Evolutionary conservation across 2,113 vertebrate genomes (phyloP).

Genomic region (Leucosticte australis): DNA sequence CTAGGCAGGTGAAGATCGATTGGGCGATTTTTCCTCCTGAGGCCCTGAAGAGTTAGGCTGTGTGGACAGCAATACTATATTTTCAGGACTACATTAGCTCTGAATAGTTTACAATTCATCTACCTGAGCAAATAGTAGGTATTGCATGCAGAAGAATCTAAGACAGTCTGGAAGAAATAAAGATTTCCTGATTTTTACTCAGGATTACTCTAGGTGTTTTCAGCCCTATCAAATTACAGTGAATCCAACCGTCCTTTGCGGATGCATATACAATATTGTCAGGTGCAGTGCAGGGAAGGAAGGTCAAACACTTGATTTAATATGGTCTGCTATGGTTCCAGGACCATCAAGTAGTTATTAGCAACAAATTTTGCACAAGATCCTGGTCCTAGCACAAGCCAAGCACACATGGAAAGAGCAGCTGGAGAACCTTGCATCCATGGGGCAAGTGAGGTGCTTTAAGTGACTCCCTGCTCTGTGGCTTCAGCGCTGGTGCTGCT

Average conservation of each 20-base stretch:
- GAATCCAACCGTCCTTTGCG: background rate
- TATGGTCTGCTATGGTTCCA: background rate
- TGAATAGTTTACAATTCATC: background rate
- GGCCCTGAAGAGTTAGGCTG: background rate
- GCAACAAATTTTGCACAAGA: background rate
- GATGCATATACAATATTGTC: background rate
- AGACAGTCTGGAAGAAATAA: background rate
- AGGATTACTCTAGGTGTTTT: background rate
- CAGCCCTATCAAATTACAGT: background rate
- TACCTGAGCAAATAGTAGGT: background rate
- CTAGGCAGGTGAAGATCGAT: background rate
- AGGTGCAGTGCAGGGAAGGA: background rate
- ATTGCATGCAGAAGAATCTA: background rate
- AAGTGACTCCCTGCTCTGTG: background rate
- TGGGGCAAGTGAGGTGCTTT: background rate
- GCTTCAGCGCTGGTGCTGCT: accelerated
- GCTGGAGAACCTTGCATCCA: background rate
- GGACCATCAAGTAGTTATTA: background rate
- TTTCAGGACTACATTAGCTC: background rate
- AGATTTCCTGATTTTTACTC: background rate
- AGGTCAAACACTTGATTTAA: background rate
- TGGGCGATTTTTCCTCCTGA: background rate
- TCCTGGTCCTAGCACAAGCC: background rate
- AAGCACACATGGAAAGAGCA: background rate
- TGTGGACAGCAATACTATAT: background rate